A percentile compares a stretch with the other conserved stretches of the same genome.
Conservation (phyloP, 2,797 vertebrate species). For the Paratrypauchen microcephalus region DNA sequence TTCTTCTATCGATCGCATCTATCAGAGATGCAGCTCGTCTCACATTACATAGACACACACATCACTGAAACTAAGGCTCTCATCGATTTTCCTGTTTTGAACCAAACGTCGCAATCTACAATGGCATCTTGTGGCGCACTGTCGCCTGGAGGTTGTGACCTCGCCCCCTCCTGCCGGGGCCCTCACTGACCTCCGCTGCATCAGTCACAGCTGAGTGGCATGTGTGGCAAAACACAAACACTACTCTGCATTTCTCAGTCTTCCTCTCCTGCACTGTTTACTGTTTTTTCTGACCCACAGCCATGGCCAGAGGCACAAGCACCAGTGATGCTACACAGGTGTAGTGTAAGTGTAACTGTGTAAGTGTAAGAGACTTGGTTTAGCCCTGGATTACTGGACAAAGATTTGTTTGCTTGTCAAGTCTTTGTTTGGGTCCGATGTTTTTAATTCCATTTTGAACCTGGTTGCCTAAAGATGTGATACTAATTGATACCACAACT, state of each 20-base stretch:
- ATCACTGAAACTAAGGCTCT: slow-evolving; percentile 35
- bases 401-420: not conserved
- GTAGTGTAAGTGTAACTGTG: too few species aligned
- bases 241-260: not conserved
- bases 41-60: slow-evolving; percentile 46
- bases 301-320: slow-evolving; percentile 20
- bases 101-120: slow-evolving; percentile 23
- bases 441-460: not conserved
- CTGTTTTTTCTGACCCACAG: slow-evolving; percentile 12
- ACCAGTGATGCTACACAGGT: not conserved
- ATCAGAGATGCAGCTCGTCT: slow-evolving; percentile 46
- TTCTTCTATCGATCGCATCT: slow-evolving; percentile 23
- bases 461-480: not conserved
- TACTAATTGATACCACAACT: not conserved
- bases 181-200: slow-evolving; percentile 26
- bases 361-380: not conserved
- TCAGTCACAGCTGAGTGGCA: slow-evolving; percentile 25
- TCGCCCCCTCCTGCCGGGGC: not conserved
- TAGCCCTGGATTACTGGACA: too few species aligned
- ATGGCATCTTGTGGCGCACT: slow-evolving; percentile 12
- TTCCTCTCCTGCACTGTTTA: not conserved
- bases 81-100: slow-evolving; percentile 36
- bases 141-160: slow-evolving; percentile 9
- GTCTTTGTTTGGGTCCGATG: not conserved
- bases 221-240: slow-evolving; percentile 24